phyloP scores from a whole-genome alignment of 1,140 invertebrate genomes.

The Aphelenchoides avenae region DNA sequence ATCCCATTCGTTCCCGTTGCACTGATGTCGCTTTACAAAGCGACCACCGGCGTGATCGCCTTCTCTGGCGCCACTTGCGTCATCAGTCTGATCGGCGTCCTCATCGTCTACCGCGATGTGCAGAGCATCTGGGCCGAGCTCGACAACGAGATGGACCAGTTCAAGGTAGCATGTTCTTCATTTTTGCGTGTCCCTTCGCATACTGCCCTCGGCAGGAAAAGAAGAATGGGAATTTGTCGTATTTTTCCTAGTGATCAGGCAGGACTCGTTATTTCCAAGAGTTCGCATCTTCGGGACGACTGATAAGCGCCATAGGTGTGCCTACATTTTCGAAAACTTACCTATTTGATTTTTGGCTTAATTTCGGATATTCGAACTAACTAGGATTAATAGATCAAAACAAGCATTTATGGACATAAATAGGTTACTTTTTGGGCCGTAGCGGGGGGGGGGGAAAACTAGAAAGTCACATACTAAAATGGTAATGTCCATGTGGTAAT shows the following conservation, averaged over 20 bases:
- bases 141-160: constrained; percentile 45
- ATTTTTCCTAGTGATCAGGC: background rate
- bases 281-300: no score
- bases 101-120: constrained; percentile 46
- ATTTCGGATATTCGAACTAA: no score
- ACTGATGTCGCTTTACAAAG: constrained; percentile 42
- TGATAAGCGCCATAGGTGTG: no score
- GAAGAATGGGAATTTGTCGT: background rate
- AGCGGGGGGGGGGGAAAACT: no score
- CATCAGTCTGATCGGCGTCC: constrained; percentile 45
- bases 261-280: background rate
- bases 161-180: no score
- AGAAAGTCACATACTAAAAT: no score
- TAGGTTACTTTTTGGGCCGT: no score
- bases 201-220: background rate
- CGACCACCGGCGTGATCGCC: constrained; percentile 42
- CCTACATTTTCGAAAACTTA: background rate
- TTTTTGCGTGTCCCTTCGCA: constrained; percentile 11
- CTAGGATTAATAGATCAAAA: no score
- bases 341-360: no score
- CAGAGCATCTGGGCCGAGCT: constrained; percentile 47
- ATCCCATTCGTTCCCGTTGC: no score
- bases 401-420: no score
- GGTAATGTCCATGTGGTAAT: no score
- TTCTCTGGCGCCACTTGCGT: constrained; percentile 49